A percentile compares a stretch with the other conserved stretches of the same genome.
Conservation (phyloP, 1,140 invertebrate genomes). For the Copidosoma floridanum region DNA sequence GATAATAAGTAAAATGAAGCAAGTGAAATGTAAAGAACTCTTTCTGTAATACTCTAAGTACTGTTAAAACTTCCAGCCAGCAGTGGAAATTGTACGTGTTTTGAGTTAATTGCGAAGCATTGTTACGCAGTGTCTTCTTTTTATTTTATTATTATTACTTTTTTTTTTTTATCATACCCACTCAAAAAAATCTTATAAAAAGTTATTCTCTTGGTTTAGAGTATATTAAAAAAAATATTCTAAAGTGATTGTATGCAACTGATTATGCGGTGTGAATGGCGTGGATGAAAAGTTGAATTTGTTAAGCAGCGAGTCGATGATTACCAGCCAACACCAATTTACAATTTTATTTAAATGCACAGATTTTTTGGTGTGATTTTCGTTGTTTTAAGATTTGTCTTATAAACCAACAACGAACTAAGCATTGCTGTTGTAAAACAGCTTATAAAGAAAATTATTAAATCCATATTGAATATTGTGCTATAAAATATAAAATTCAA, state of each 20-base stretch:
- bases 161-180: too few relatives aligned
- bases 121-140: not conserved
- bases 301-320: too few relatives aligned
- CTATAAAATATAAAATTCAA: too few relatives aligned
- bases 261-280: slow-evolving; percentile 1
- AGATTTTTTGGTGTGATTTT: too few relatives aligned
- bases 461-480: too few relatives aligned
- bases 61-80: slow-evolving; percentile 25
- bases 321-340: too few relatives aligned
- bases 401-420: too few relatives aligned
- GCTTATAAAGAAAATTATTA: too few relatives aligned
- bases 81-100: slow-evolving; percentile 7
- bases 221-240: slow-evolving; percentile 1
- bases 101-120: not conserved
- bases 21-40: slow-evolving; percentile 1
- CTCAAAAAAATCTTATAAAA: not conserved
- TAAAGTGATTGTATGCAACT: not conserved
- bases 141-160: slow-evolving; percentile 4
- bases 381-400: too few relatives aligned
- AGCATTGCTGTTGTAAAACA: too few relatives aligned
- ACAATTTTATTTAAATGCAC: too few relatives aligned
- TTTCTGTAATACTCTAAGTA: slow-evolving; percentile 19
- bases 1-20: slow-evolving; percentile 3
- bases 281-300: slow-evolving; percentile 2
- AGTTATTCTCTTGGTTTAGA: slow-evolving; percentile 4